Base-by-base conservation (phyloP, 2,888 invertebrate species). In the Agelastica alni region DNA sequence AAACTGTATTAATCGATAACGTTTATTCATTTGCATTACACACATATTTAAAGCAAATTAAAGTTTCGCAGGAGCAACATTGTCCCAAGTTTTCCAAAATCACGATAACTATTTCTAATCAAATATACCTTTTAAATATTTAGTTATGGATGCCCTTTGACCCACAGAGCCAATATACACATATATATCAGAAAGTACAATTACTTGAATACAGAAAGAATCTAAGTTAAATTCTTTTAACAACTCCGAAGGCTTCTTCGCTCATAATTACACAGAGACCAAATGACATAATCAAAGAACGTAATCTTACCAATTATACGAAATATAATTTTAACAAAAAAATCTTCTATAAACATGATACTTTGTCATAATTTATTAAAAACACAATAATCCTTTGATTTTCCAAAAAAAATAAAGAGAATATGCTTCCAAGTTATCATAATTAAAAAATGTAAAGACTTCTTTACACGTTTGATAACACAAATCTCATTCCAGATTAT, bases 141-240 rank as follows among this genome's bases (percentile, higher is more conserved):
- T 56, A 58, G 20, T 54, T 53, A 56, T 72, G 71, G 72, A 73
- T 74, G 74, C 72, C 73, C 73, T 73, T 68, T 72, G 69, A 71
- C 72, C 73, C 74, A 72, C 67, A 72, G 72, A 73, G 73, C 73
- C 71, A 72, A 73, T 74, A 73, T 70, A 73, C 71, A 73, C 67
- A 71, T 70, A 71, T 64, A 63, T 60, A 66, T 66, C 67, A 63
- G 64, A 68, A 70, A 65, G 66, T 69, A 72, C 69, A 70, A 67
- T 68, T 70, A 65, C 60, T 62, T 59, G 55, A 53, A 62, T 60
- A 67, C 54, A 66, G 56, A 58, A 61, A 63, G 10, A 41, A 32
- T 20, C 30, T 32, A 31, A 62, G 63, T 62, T 32, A 28, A 41
- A 22, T 4, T 12, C 18, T 5, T 41, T 41, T 32, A 42, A 49